Percentiles rank a stretch among this genome's conserved stretches.
Evolutionary conservation across 2,113 vertebrate species (phyloP).

Genomic region (Gymnorhina tibicen): DNA sequence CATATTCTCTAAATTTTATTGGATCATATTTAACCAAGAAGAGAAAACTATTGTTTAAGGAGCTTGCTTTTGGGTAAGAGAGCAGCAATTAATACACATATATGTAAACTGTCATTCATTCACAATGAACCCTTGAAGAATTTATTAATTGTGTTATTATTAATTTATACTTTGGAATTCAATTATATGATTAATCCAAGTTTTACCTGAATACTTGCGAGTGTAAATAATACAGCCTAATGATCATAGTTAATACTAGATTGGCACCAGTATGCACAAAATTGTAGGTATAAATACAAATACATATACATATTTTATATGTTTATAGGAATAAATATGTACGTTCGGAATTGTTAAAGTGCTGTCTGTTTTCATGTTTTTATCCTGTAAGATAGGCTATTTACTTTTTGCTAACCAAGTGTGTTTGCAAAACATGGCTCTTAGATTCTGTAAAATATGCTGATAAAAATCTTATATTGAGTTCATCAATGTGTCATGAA

Average conservation of each 20-base stretch:
- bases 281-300: neutral
- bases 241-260: neutral
- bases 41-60: neutral
- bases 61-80: neutral
- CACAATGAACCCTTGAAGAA: neutral
- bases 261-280: neutral
- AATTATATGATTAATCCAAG: neutral
- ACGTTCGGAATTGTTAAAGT: neutral
- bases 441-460: neutral
- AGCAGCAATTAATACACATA: neutral
- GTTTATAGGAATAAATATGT: neutral
- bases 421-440: neutral
- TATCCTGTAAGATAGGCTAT: neutral
- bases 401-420: neutral
- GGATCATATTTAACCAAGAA: neutral
- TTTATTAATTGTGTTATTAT: neutral
- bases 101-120: neutral
- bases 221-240: neutral
- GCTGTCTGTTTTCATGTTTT: neutral
- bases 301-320: neutral
- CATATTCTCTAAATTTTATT: neutral
- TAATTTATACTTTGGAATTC: neutral
- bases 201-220: neutral
- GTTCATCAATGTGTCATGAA: neutral
- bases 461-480: neutral